Percentiles rank a stretch among this genome's conserved stretches.
Conservation (phyloP, 64 coral and sea anemone species). For the Anthopleura sola region DNA sequence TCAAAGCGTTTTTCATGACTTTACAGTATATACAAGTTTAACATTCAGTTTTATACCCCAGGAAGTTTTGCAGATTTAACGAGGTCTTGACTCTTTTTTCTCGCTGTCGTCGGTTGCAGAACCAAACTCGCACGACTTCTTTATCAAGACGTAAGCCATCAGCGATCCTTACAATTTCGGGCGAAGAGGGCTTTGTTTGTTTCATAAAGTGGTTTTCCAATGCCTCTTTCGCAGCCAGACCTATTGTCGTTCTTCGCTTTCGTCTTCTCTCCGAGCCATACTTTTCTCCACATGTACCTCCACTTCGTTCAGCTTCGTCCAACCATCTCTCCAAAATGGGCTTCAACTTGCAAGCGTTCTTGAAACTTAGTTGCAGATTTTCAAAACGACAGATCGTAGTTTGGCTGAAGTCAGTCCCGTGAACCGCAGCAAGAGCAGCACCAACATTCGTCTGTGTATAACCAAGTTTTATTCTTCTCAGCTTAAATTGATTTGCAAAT, state of each 20-base stretch:
- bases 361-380: constrained; percentile 96
- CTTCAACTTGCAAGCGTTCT: constrained; percentile 97
- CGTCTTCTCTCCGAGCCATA: constrained; percentile 70
- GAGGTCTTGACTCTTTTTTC: constrained; percentile 98
- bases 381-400: constrained; percentile 98
- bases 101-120: constrained; percentile 93
- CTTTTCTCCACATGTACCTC: constrained; percentile 72
- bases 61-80: constrained; percentile 79
- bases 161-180: constrained; percentile 86
- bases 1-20: neutral
- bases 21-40: neutral
- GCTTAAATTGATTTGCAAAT: constrained; percentile 96
- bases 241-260: constrained; percentile 93
- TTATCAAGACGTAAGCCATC: constrained; percentile 87
- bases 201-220: constrained; percentile 94
- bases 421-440: constrained; percentile 82
- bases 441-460: constrained; percentile 96
- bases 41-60: constrained; percentile 73
- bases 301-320: constrained; percentile 83
- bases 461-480: constrained; percentile 91
- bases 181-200: constrained; percentile 91
- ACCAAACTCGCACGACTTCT: constrained; percentile 97
- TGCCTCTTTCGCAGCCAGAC: constrained; percentile 87
- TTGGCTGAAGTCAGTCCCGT: constrained; percentile 98
- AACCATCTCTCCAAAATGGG: constrained; percentile 92